Conservation (phyloP, 92 coral and sea anemone genomes). For the Heteractis magnifica region DNA sequence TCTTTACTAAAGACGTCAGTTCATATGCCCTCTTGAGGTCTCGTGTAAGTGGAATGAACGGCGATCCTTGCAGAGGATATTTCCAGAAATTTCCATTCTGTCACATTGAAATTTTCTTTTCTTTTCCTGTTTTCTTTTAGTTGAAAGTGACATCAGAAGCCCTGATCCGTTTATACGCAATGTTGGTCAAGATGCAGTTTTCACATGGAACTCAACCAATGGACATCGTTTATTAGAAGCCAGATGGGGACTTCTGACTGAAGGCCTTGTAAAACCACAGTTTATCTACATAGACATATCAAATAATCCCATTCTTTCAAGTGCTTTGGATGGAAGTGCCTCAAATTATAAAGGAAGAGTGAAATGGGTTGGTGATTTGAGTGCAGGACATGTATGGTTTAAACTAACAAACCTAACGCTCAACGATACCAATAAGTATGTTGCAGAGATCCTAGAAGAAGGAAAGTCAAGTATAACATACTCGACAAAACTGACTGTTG, state of each 20-base stretch:
- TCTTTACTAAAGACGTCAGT: too few relatives aligned
- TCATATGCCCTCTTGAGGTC: too few relatives aligned
- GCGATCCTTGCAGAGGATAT: neutral
- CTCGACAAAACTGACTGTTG: neutral
- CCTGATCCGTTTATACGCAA: neutral
- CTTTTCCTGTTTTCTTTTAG: neutral
- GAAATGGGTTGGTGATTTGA: neutral
- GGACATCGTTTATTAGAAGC: neutral
- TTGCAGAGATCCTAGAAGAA: neutral
- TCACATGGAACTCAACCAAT: constrained; percentile 7
- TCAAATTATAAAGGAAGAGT: neutral
- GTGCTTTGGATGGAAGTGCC: neutral
- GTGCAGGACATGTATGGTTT: neutral
- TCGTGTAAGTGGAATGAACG: too few relatives aligned
- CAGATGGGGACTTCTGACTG: neutral
- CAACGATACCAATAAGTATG: neutral
- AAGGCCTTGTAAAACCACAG: neutral
- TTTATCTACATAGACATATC: neutral
- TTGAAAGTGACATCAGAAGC: neutral
- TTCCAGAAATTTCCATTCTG: too few relatives aligned
- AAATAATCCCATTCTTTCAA: neutral
- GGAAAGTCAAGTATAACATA: neutral
- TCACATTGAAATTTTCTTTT: neutral
- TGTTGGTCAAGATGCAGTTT: neutral
- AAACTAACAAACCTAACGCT: neutral